Percentiles rank a stretch among this genome's conserved stretches.
These are phyloP conservation scores for Calycopis cecrops DNA, from an alignment of 1,140 invertebrate genomes.

Conservation along the genomic window DNA sequence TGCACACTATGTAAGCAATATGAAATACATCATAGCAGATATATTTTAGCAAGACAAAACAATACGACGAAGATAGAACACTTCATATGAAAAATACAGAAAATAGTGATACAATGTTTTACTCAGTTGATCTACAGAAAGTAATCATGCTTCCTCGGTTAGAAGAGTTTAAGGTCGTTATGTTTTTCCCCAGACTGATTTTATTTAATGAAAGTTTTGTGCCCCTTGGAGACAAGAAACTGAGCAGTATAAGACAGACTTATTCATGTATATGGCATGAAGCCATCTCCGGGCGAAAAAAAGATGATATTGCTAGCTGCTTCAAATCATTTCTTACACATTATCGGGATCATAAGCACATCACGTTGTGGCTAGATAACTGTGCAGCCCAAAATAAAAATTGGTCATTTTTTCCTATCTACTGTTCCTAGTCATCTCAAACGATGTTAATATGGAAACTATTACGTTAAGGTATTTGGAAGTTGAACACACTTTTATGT, in stretches of 20 bases:
- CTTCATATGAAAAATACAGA: conserved; percentile 2
- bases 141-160: conserved; percentile 17
- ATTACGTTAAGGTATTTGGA: conserved; percentile 24
- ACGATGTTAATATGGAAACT: conserved; percentile 8
- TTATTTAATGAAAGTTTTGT: conserved; percentile 16
- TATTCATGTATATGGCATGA: conserved; percentile 20
- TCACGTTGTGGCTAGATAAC: conserved; percentile 19
- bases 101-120: conserved; percentile 16
- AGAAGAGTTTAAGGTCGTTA: conserved; percentile 14
- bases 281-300: conserved; percentile 20
- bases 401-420: conserved; percentile 18
- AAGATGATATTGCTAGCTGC: conserved; percentile 18
- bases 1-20: conserved; percentile 13
- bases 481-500: conserved; percentile 21
- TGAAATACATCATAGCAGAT: conserved; percentile 11
- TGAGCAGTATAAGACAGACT: not conserved
- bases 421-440: conserved; percentile 10
- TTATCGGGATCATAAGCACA: conserved; percentile 16
- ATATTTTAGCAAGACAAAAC: conserved; percentile 11
- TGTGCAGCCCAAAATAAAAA: conserved; percentile 21
- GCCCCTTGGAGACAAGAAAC: conserved; percentile 15
- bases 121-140: conserved; percentile 13
- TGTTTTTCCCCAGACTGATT: conserved; percentile 13
- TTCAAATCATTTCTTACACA: conserved; percentile 18
- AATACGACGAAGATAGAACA: conserved; percentile 12